Evolutionary conservation across 1,140 invertebrate genomes (phyloP), one percentile per base, ranked within the genome.

Genomic region (Ganaspis sp.): DNA sequence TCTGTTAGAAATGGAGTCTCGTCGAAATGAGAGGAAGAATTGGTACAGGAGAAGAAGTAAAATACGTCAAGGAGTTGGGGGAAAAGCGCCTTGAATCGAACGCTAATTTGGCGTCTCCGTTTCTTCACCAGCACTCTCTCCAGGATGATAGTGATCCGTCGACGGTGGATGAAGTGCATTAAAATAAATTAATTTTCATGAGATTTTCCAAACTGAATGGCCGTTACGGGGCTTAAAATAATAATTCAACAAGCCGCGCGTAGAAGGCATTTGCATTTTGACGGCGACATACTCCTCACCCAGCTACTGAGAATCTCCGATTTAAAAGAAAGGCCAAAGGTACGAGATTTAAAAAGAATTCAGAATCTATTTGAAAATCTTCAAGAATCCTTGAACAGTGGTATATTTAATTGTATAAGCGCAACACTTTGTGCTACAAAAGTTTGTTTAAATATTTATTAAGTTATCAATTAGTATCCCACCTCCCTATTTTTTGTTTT

Each of bases 161-260:
- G 78, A 69, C 78, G 74, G 82, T 84, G 86, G 82, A 86, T 85
- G 84, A 81, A 85, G 86, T 87, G 85, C 87, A 88, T 88, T 88
- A 88, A 88, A 88, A 88, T 88, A 88, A 88, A 88, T 88, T 88
- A 88, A 88, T 87, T 88, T 87, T 88, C 86, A 88, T 88, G 87
- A 88, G 87, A 88, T 87, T 88, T 88, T 81, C 82, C 82, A 72
- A 83, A 82, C 84, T 84, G 82, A 87, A 87, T 86, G 84, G 85
- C 84, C 85, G 86, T 87, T 87, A 88, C 82, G 86, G 85, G 85
- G 81, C 82, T 88, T 88, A 87, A 88, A 87, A 88, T 87, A 88
- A 88, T 88, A 88, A 88, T 88, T 88, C 86, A 88, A 87, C 87
- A 86, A 87, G 86, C 85, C 84, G 85, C 85, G 84, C 84, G 81